Evolutionary conservation across 2,113 vertebrate genomes (phyloP).

Genomic region (Daubentonia madagascariensis): DNA sequence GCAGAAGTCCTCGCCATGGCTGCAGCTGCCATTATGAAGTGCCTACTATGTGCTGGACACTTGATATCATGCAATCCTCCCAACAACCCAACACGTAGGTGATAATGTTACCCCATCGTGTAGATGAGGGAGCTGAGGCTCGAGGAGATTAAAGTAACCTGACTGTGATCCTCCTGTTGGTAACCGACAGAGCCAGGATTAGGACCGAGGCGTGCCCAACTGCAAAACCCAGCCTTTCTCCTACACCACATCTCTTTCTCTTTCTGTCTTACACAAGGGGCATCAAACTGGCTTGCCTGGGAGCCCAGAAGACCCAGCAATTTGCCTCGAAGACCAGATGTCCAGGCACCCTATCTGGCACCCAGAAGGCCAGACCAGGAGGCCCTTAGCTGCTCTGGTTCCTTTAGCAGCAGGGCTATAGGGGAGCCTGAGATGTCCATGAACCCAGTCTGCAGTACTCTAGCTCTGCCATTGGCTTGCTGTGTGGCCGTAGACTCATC

Average conservation of each 20-base stretch:
- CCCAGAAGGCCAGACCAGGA: not conserved
- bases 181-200: not conserved
- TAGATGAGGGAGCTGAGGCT: not conserved
- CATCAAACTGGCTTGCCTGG: not conserved
- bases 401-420: not conserved
- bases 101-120: not conserved
- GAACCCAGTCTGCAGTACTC: not conserved
- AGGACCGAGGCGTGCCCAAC: not conserved
- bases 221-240: not conserved
- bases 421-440: fast-evolving
- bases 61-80: too few relatives aligned
- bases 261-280: too few relatives aligned
- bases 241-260: not conserved
- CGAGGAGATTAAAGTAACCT: not conserved
- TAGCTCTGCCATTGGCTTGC: not conserved
- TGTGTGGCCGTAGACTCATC: not conserved
- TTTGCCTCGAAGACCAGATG: not conserved
- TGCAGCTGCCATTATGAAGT: not conserved
- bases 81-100: fast-evolving
- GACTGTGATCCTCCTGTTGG: too few relatives aligned
- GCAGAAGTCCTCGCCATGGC: not conserved
- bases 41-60: too few relatives aligned
- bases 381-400: not conserved
- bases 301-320: not conserved
- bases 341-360: not conserved